Conservation (phyloP, 2,888 invertebrate species). For the Synergus umbraculus region DNA sequence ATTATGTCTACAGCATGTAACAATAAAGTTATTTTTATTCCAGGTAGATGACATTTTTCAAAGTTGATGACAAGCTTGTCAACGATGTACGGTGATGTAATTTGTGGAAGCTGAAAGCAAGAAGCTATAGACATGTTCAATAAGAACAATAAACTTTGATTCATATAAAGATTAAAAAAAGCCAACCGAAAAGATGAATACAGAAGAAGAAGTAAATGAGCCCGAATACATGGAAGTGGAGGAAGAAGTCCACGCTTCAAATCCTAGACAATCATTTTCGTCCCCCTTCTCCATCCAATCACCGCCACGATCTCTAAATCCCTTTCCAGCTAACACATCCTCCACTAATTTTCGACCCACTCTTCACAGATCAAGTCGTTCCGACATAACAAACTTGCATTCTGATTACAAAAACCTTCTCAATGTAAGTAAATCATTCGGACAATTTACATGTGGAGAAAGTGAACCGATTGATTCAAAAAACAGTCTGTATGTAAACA, state of each 20-base stretch:
- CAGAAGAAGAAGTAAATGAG: background rate
- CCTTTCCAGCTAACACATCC: background rate
- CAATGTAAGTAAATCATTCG: conserved; percentile 10
- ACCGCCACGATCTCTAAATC: background rate
- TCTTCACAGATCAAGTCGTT: conserved; percentile 19
- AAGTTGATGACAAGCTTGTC: too few relatives aligned
- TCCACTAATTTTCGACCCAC: background rate
- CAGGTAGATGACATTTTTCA: too few relatives aligned
- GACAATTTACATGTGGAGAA: conserved; percentile 5
- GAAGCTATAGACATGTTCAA: background rate
- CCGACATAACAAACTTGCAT: background rate
- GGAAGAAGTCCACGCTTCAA: background rate
- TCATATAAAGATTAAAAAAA: background rate
- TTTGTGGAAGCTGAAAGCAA: too few relatives aligned
- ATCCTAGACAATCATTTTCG: background rate
- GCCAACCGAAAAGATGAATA: background rate
- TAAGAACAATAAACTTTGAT: background rate
- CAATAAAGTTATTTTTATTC: too few relatives aligned
- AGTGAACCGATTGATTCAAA: background rate
- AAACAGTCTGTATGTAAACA: background rate
- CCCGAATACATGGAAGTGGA: conserved; percentile 30
- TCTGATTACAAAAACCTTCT: background rate
- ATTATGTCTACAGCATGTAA: too few relatives aligned
- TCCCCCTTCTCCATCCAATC: background rate
- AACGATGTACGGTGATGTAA: too few relatives aligned